A percentile compares a stretch with the other conserved stretches of the same genome.
Conservation (phyloP, 2,888 invertebrate genomes). For the Dicyrtomina minuta region DNA sequence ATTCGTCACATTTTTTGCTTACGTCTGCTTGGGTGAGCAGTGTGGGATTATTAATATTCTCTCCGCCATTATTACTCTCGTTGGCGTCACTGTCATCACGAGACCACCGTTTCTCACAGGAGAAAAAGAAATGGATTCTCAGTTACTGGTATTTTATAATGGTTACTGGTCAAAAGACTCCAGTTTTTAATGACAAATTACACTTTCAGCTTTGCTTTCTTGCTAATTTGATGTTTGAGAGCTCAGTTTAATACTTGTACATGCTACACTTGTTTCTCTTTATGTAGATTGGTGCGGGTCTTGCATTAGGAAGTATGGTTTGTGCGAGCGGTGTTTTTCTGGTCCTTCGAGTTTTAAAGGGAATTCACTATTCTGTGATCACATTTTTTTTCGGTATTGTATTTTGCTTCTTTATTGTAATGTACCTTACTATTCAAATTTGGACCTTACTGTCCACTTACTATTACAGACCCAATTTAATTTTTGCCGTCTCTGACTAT, state of each 20-base stretch:
- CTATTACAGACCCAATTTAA: too few species aligned
- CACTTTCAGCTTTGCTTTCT: too few species aligned
- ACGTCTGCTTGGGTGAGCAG: background rate
- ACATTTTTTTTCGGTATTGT: too few species aligned
- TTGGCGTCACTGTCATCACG: slow-evolving; percentile 10
- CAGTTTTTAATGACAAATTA: too few species aligned
- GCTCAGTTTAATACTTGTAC: too few species aligned
- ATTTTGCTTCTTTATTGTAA: slow-evolving; percentile 15
- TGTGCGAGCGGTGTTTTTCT: slow-evolving; percentile 14
- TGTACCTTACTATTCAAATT: too few species aligned
- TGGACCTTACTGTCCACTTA: too few species aligned
- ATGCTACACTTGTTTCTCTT: background rate
- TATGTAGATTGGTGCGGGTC: slow-evolving; percentile 10
- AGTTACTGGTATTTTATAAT: slow-evolving; percentile 7
- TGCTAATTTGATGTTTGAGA: background rate
- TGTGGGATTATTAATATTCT: slow-evolving; percentile 17
- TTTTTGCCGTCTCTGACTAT: too few species aligned
- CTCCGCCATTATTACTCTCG: slow-evolving; percentile 2
- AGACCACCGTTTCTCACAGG: slow-evolving; percentile 16
- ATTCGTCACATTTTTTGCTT: slow-evolving; percentile 18
- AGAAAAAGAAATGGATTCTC: slow-evolving; percentile 5
- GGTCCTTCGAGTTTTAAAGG: slow-evolving; percentile 8
- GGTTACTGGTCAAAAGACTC: background rate
- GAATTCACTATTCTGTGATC: slow-evolving; percentile 8
- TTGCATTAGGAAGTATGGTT: slow-evolving; percentile 16